These are phyloP conservation scores for Scotopteryx bipunctaria DNA, from an alignment of 2,888 invertebrate species.

Conservation along the genomic window DNA sequence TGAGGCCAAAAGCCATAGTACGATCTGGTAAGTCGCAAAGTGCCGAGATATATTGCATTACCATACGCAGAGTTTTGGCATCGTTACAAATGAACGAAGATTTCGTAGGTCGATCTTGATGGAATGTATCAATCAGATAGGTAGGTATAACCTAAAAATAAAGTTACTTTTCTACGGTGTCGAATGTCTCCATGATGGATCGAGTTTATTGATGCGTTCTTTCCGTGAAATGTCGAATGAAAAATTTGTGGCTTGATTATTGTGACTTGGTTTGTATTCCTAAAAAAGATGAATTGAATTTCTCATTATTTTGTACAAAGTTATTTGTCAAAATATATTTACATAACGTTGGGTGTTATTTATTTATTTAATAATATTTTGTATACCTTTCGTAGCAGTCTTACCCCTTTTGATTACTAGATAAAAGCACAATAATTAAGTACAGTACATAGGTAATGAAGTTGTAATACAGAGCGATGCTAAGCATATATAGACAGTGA, in stretches of 20 bases:
- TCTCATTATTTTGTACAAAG: too few species aligned
- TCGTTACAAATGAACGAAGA: constrained; percentile 21
- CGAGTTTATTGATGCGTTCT: neutral
- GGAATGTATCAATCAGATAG: neutral
- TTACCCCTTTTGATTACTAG: too few species aligned
- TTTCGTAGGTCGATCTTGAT: constrained; percentile 1
- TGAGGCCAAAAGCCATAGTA: constrained; percentile 23
- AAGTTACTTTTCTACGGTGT: neutral
- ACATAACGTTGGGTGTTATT: too few species aligned
- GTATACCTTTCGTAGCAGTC: too few species aligned
- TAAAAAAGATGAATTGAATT: too few species aligned
- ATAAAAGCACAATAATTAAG: too few species aligned
- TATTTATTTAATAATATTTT: too few species aligned
- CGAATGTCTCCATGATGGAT: neutral
- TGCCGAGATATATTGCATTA: constrained; percentile 19
- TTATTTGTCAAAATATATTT: too few species aligned
- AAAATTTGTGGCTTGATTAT: neutral
- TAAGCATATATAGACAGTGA: too few species aligned
- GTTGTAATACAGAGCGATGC: too few species aligned
- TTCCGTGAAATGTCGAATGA: constrained; percentile 15
- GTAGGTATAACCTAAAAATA: neutral
- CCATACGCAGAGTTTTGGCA: constrained; percentile 17
- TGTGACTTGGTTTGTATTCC: neutral
- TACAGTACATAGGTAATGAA: too few species aligned
- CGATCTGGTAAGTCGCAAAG: constrained; percentile 20